Percentiles rank a stretch among this genome's conserved stretches.
Evolutionary conservation across 2,113 vertebrate species (phyloP).

Genomic region (Sorex fumeus): DNA sequence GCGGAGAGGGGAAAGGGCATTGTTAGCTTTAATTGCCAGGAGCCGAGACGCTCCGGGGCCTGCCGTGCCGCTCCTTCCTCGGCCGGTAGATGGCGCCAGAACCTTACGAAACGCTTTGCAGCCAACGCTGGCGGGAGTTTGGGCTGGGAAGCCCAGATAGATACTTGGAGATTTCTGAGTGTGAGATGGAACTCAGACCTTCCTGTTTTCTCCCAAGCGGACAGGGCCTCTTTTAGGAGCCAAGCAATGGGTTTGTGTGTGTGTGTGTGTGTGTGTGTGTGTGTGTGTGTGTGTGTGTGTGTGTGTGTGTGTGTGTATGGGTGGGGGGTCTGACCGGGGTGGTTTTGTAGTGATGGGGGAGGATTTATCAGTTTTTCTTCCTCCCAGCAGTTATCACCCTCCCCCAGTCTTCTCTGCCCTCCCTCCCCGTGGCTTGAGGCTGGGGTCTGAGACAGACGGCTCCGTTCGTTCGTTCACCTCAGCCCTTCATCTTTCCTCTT

Average conservation of each 20-base stretch:
- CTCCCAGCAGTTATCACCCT: slow-evolving; percentile 70
- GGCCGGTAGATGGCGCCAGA: slow-evolving; percentile 90
- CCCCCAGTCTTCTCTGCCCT: background rate
- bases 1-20: slow-evolving; percentile 35
- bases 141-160: background rate
- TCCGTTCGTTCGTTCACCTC: background rate
- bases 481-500: background rate
- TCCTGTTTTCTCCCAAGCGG: slow-evolving; percentile 60
- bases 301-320: too few relatives aligned
- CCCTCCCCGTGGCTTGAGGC: background rate
- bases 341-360: background rate
- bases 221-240: slow-evolving; percentile 46
- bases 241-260: background rate
- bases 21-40: slow-evolving; percentile 30
- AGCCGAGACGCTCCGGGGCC: background rate
- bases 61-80: background rate
- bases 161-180: slow-evolving; percentile 74
- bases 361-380: background rate
- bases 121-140: slow-evolving; percentile 9
- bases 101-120: slow-evolving; percentile 79
- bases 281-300: too few relatives aligned
- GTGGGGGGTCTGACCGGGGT: background rate
- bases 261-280: too few relatives aligned
- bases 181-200: slow-evolving; percentile 70
- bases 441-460: background rate